Base-by-base conservation (phyloP, 2,113 vertebrate genomes). In the Phocoena phocoena region DNA sequence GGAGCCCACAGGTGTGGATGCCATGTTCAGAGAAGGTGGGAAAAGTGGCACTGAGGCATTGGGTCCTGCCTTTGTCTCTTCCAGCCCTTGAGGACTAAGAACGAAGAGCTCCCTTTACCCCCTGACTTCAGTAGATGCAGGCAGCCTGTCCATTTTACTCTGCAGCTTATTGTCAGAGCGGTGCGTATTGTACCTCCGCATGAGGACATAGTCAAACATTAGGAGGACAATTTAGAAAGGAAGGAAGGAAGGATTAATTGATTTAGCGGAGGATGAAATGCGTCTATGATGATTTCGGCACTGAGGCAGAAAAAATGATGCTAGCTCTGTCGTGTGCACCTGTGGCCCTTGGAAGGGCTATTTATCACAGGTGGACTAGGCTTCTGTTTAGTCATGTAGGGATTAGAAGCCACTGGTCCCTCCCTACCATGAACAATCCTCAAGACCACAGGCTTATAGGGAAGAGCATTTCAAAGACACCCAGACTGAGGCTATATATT, bases 261-360 rank as follows among this genome's bases (percentile, higher is more conserved):
- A 33, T 63, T 18, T 41, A 89, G 25, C 11, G 44, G 70, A 86
- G 76, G 38, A 76, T 71, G 38, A 65, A 68, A 83, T 47, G 25
- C 33, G 88, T 82, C 90, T 65, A 7, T 58, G 44, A 82, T 33
- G 63, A 60, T 70, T 95, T 96, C 26, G 28, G 73, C 88, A 93
- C 60, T 67, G 55, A 96, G 20, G 84, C 0, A 3, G 93, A 96
- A 86, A 90, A 96, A 81, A 92, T 44, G 53, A 60, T 0, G 1
- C 5, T 77, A 1, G 2, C 31, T 91, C 60, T 90, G 85, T 28
- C 1, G 7, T 3, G n/a, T 1, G 7, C 26, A 85, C 90, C 88
- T 87, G 81, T 93, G 88, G 84, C 96, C 85, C 41, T 93, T 83
- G 71, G 93, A 97, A 92, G 47, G 62, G 55, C 18, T 79, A 86